Evolutionary conservation across 1,140 invertebrate species (phyloP).

Genomic region (Habropoda laboriosa): DNA sequence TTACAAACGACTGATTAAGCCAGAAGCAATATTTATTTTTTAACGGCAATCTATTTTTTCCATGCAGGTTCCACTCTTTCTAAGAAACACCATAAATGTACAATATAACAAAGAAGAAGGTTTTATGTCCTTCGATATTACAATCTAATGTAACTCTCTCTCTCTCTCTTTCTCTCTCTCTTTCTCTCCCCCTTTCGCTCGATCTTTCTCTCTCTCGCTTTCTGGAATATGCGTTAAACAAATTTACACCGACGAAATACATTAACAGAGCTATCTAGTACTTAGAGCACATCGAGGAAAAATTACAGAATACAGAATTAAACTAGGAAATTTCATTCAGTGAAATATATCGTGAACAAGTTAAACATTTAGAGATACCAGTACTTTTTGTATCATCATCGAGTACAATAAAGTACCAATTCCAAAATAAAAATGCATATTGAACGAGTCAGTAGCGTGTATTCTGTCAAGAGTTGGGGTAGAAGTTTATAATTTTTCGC

Average conservation of each 20-base stretch:
- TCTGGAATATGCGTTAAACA: constrained; percentile 40
- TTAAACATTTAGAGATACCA: constrained; percentile 38
- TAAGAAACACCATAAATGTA: constrained; percentile 58
- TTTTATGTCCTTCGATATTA: constrained; percentile 35
- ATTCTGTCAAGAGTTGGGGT: constrained; percentile 70
- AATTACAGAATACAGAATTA: constrained; percentile 48
- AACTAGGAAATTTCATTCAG: constrained; percentile 33
- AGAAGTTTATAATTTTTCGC: constrained; percentile 69
- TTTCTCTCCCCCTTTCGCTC: neutral
- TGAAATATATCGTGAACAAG: constrained; percentile 43
- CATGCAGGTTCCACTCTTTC: constrained; percentile 59
- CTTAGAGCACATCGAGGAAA: constrained; percentile 62
- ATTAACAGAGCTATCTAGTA: constrained; percentile 55
- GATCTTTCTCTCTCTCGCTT: neutral
- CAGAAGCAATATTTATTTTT: constrained; percentile 57
- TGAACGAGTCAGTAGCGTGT: constrained; percentile 72
- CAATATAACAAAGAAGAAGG: constrained; percentile 50
- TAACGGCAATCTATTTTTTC: constrained; percentile 63
- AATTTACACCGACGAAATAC: constrained; percentile 59
- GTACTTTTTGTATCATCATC: constrained; percentile 45
- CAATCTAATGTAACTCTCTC: constrained; percentile 10
- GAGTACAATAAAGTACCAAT: constrained; percentile 52
- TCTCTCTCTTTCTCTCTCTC: neutral
- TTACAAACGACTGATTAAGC: constrained; percentile 44
- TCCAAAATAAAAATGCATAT: constrained; percentile 72